Conservation (phyloP, 1,140 invertebrate species). For the Drosophila virilis region DNA sequence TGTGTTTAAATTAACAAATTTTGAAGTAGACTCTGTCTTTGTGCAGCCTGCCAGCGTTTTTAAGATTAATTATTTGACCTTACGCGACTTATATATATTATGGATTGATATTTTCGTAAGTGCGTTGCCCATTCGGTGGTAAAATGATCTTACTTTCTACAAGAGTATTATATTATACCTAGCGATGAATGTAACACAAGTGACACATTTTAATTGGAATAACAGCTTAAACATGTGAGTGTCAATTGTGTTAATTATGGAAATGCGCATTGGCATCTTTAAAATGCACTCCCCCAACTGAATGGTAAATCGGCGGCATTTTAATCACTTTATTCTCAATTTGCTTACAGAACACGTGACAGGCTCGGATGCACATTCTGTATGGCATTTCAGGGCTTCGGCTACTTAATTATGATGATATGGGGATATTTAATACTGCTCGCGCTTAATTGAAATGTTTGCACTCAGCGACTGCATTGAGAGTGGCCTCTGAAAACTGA, state of each 20-base stretch:
- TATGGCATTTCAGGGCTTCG: neutral
- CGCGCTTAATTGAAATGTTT: constrained; percentile 17
- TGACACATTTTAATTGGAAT: constrained; percentile 5
- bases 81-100: too few relatives aligned
- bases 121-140: too few relatives aligned
- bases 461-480: neutral
- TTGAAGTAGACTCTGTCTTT: too few relatives aligned
- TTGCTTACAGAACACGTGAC: constrained; percentile 16
- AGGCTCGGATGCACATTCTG: neutral
- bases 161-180: too few relatives aligned
- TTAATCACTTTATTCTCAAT: constrained; percentile 18
- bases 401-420: constrained; percentile 26
- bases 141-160: too few relatives aligned
- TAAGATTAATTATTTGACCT: too few relatives aligned
- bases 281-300: neutral
- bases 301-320: neutral
- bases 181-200: too few relatives aligned
- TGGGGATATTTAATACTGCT: constrained; percentile 15
- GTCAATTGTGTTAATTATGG: neutral
- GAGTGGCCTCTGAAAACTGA: neutral
- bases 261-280: neutral
- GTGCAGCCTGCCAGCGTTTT: too few relatives aligned
- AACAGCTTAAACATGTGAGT: neutral
- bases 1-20: too few relatives aligned
- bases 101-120: too few relatives aligned